A percentile compares a stretch with the other conserved stretches of the same genome.
phyloP scores from a whole-genome alignment of 2,113 vertebrate species.

The Calyptommatus sinebrachiatus region DNA sequence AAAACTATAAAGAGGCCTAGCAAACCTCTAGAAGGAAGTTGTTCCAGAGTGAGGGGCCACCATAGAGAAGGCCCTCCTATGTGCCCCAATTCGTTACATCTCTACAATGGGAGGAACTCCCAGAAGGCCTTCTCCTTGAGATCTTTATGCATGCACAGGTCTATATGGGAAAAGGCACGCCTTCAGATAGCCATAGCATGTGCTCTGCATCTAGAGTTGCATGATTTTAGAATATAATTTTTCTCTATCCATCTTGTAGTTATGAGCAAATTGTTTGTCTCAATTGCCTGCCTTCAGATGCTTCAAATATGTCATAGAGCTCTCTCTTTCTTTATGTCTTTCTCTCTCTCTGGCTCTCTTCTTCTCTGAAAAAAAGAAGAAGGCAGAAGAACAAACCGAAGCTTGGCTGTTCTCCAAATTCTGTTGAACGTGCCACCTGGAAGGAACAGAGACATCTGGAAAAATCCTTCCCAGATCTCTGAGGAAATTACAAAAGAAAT shows the following conservation, averaged over 20 bases:
- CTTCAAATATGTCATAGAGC: not conserved
- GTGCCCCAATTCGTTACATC: too few relatives aligned
- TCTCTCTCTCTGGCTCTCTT: not conserved
- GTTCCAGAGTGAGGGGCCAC: too few relatives aligned
- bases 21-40: too few relatives aligned
- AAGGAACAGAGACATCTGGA: slow-evolving; percentile 70
- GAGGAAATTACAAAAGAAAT: slow-evolving; percentile 70
- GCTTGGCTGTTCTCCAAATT: slow-evolving; percentile 64
- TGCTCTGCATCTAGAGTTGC: too few relatives aligned
- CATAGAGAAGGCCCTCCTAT: too few relatives aligned
- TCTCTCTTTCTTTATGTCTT: not conserved
- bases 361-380: not conserved
- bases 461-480: slow-evolving; percentile 66
- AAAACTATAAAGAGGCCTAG: too few relatives aligned
- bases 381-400: slow-evolving; percentile 24
- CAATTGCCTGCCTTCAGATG: not conserved
- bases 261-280: not conserved
- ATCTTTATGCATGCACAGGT: too few relatives aligned
- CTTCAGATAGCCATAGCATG: too few relatives aligned
- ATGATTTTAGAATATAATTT: too few relatives aligned
- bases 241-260: not conserved
- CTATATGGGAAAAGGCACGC: too few relatives aligned
- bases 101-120: too few relatives aligned
- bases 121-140: too few relatives aligned
- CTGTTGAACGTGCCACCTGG: slow-evolving; percentile 67